Conservation (phyloP, 2,888 invertebrate species). For the Drosophila antonietae region DNA sequence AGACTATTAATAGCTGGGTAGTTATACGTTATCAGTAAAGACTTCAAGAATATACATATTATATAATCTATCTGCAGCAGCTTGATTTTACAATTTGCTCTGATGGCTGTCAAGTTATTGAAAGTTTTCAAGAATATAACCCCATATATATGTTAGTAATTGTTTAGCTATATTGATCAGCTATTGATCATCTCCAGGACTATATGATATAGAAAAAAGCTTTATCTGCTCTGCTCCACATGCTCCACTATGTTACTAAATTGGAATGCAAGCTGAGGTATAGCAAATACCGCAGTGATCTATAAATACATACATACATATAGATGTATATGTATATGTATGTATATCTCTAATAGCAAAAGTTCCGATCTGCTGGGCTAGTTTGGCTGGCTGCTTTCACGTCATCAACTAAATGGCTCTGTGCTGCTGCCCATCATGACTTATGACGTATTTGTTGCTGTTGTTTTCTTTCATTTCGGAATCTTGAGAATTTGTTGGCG, state of each 20-base stretch:
- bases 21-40: too few species aligned
- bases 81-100: background rate
- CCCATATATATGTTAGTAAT: background rate
- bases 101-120: background rate
- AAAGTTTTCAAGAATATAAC: background rate
- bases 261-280: background rate
- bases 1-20: too few species aligned
- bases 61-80: background rate
- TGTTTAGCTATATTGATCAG: too few species aligned
- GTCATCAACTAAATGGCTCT: conserved; percentile 32
- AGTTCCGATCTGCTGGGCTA: conserved; percentile 15
- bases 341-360: background rate
- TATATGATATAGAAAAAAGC: background rate
- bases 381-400: conserved; percentile 39
- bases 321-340: too few species aligned
- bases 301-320: conserved; percentile 1
- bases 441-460: conserved; percentile 6
- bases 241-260: background rate
- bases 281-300: background rate
- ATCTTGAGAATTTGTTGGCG: conserved; percentile 43
- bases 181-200: too few species aligned
- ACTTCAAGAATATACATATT: too few species aligned
- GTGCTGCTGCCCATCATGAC: conserved; percentile 18
- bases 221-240: background rate
- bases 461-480: conserved; percentile 29